Base-by-base conservation (phyloP, 2,113 vertebrate genomes). In the Dipodomys ordii region DNA sequence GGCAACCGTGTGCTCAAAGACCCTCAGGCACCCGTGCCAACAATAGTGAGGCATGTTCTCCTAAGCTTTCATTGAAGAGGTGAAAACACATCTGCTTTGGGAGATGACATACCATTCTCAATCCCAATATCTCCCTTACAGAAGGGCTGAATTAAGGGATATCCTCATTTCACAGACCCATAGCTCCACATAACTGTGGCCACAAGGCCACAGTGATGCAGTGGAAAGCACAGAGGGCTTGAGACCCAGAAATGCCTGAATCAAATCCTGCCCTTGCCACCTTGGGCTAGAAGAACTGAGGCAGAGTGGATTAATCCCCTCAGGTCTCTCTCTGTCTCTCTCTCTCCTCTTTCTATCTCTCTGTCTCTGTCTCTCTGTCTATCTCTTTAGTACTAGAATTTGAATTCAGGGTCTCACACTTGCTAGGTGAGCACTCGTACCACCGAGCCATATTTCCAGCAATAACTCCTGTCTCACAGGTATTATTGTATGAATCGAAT, bases 1-100 rank as follows among this genome's bases (percentile, higher is more conserved):
- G 53, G 85, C 78, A 96, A 79, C 82, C 3, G 0, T 16, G 49
- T 25, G 65, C 20, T 44, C 13, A 1, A 2, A 82, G 72, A 69
- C 16, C 83, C 83, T 93, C 67, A 62, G 87, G 78, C 23, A 32
- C 69, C 53, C 71, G 64, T 85, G 65, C 82, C 44, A 67, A 16
- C 11, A 12, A 88, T 7, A 81, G 35, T 32, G 44, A 86, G 69
- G 62, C 76, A 12, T 46, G 23, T 85, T 94, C 65, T 95, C 39
- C 87, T 60, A 86, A 90, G 92, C 6, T 3, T 76, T 27, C 22
- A 10, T 35, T 35, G 19, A 49, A 84, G 13, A 57, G 20, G 18
- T 79, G 74, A 35, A 80, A 74, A 62, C 15, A 39, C 11, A 10
- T 12, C 23, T 91, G 83, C 35, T 93, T 20, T 8, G 64, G 82